Percentiles rank a stretch among this genome's conserved stretches.
phyloP scores from a whole-genome alignment of 2,888 invertebrate species.

The Vesta saturnalis region DNA sequence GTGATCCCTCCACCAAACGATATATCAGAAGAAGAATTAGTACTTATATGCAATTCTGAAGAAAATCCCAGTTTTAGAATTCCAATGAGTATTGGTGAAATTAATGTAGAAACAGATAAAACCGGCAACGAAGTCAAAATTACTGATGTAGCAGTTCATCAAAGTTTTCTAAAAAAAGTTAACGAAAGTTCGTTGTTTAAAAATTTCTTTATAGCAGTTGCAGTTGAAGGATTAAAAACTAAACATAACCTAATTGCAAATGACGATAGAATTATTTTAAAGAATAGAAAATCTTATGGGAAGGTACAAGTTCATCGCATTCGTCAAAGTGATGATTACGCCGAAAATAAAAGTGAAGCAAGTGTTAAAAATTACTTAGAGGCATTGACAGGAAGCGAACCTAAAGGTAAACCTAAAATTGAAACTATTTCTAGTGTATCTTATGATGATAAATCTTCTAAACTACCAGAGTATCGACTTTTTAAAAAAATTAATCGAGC shows the following conservation, averaged over 20 bases:
- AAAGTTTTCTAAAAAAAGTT: background rate
- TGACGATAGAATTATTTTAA: background rate
- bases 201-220: background rate
- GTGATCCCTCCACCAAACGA: slow-evolving; percentile 2
- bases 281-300: slow-evolving; percentile 2
- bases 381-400: background rate
- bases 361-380: slow-evolving; percentile 2
- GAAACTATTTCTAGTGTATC: background rate
- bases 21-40: background rate
- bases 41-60: background rate
- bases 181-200: background rate
- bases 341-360: slow-evolving; percentile 2
- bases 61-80: background rate
- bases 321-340: background rate
- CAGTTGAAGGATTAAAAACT: background rate
- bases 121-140: background rate
- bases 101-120: background rate
- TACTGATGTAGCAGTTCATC: slow-evolving; percentile 1
- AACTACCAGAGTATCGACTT: background rate
- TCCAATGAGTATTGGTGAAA: slow-evolving; percentile 13
- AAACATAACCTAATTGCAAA: background rate
- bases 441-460: background rate
- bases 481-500: background rate
- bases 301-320: background rate
- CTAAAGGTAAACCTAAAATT: background rate